A percentile compares a stretch with the other conserved stretches of the same genome.
phyloP scores from a whole-genome alignment of 2,113 vertebrate species.

The Bungarus multicinctus region DNA sequence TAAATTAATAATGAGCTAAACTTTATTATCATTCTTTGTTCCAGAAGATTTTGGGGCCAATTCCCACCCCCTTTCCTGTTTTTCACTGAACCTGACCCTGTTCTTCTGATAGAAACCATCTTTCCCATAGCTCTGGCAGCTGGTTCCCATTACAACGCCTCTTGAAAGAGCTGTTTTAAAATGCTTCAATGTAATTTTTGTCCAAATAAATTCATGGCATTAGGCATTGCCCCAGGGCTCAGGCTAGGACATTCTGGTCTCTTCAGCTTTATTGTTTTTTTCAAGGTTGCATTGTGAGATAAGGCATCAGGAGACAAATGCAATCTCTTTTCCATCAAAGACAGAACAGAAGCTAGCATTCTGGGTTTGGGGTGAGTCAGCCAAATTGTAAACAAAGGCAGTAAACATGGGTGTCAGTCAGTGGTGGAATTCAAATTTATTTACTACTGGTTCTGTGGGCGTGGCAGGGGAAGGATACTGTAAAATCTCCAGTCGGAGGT shows the following conservation, averaged over 20 bases:
- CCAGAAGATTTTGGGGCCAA: neutral
- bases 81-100: constrained; percentile 15
- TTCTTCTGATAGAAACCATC: constrained; percentile 17
- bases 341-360: neutral
- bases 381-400: neutral
- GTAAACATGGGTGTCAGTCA: neutral
- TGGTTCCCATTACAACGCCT: constrained; percentile 16
- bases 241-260: neutral
- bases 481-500: too few relatives aligned
- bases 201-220: constrained; percentile 13
- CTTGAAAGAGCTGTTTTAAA: neutral
- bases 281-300: neutral
- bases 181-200: constrained; percentile 1
- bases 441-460: too few relatives aligned
- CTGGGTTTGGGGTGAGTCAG: neutral
- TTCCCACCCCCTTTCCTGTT: constrained; percentile 7
- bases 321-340: neutral
- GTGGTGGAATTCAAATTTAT: too few relatives aligned
- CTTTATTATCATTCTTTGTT: neutral
- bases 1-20: constrained; percentile 1
- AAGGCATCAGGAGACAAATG: neutral
- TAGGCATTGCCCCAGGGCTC: neutral
- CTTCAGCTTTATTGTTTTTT: neutral
- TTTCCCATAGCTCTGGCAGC: neutral
- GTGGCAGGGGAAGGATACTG: too few relatives aligned